phyloP scores from a whole-genome alignment of 2,888 invertebrate genomes.

The Macrophya annulata region DNA sequence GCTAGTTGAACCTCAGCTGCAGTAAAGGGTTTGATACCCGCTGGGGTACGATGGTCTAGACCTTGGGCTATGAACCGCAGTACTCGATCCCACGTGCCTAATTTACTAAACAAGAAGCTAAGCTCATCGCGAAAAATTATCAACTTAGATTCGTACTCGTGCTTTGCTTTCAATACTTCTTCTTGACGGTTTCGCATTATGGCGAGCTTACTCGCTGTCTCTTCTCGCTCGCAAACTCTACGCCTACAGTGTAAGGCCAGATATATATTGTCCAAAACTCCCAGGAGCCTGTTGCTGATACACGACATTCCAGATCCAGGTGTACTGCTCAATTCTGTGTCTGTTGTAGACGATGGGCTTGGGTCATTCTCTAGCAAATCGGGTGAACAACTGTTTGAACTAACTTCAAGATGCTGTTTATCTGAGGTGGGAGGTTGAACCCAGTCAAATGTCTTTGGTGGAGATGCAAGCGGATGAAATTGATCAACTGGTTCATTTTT shows the following conservation, averaged over 20 bases:
- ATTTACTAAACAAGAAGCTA: background rate
- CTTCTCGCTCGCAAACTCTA: constrained; percentile 28
- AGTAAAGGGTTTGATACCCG: background rate
- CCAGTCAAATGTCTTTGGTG: background rate
- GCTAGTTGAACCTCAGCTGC: background rate
- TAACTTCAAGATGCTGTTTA: background rate
- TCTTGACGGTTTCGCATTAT: constrained; percentile 36
- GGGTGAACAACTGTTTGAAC: background rate
- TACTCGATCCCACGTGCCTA: background rate
- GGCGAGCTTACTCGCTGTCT: constrained; percentile 11
- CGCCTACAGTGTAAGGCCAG: constrained; percentile 31
- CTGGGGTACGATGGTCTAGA: constrained; percentile 1
- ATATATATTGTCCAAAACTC: constrained; percentile 38
- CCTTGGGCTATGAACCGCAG: constrained; percentile 1
- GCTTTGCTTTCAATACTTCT: constrained; percentile 23
- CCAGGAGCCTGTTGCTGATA: constrained; percentile 5
- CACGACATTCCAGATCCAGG: background rate
- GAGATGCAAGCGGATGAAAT: background rate
- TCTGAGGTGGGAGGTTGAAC: background rate
- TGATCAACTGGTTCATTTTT: background rate
- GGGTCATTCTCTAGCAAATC: background rate
- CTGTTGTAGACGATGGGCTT: constrained; percentile 26
- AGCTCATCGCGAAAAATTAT: background rate
- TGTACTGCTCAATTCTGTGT: background rate
- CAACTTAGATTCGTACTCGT: constrained; percentile 37